Conservation (phyloP, 2,888 invertebrate genomes). For the Luperina nickerlii region DNA sequence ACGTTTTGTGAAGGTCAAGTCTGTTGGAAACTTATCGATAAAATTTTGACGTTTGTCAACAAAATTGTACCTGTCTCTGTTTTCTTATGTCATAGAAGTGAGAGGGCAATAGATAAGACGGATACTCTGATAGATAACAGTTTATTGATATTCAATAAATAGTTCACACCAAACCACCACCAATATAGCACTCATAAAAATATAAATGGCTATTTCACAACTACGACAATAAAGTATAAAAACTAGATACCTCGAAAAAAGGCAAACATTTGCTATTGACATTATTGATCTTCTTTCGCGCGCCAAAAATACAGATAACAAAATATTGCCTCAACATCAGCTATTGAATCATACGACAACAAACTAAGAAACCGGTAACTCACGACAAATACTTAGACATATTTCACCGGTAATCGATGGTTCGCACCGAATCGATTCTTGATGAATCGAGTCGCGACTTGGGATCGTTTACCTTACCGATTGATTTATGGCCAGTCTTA, state of each 20-base stretch:
- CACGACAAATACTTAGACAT: conserved; percentile 58
- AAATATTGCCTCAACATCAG: conserved; percentile 29
- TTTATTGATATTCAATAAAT: conserved; percentile 2
- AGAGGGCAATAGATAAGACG: background rate
- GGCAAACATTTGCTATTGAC: conserved; percentile 21
- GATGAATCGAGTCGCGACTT: conserved; percentile 69
- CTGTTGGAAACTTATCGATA: conserved; percentile 4
- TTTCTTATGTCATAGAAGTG: background rate
- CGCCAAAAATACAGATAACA: conserved; percentile 48
- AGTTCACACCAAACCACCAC: background rate
- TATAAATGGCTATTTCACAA: background rate
- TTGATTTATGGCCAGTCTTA: conserved; percentile 67
- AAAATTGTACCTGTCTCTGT: background rate
- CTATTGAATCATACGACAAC: conserved; percentile 41
- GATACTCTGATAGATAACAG: background rate
- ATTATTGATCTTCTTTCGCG: conserved; percentile 6
- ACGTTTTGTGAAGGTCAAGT: conserved; percentile 27
- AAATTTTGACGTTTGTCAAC: background rate
- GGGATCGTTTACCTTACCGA: conserved; percentile 61
- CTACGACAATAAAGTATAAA: conserved; percentile 1
- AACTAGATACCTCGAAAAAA: background rate
- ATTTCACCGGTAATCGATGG: conserved; percentile 61
- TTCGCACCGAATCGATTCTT: conserved; percentile 60
- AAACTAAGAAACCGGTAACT: conserved; percentile 59
- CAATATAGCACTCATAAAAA: conserved; percentile 1